These are phyloP conservation scores for Amblyjoppa fuscipennis DNA, from an alignment of 2,888 invertebrate species.

Conservation along the genomic window DNA sequence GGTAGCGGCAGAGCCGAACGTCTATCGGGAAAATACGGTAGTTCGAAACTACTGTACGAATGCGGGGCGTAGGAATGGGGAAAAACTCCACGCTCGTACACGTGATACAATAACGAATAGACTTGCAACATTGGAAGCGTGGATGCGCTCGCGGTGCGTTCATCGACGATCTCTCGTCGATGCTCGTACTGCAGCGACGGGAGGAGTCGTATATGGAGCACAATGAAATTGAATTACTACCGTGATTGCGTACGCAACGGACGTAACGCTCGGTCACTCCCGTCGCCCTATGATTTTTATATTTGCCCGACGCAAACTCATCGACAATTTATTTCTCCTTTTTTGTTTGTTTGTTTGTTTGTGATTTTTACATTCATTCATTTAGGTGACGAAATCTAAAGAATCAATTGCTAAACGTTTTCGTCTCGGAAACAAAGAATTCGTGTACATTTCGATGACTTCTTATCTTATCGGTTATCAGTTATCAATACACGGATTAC, in stretches of 20 bases:
- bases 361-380: constrained; percentile 26
- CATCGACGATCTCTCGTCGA: constrained; percentile 9
- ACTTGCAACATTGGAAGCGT: constrained; percentile 47
- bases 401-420: background rate
- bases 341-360: background rate
- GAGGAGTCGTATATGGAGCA: constrained; percentile 1
- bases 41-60: background rate
- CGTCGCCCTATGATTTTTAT: constrained; percentile 1
- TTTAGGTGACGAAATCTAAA: background rate
- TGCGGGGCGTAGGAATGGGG: background rate
- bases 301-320: background rate
- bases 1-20: background rate
- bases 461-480: background rate
- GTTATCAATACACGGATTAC: background rate
- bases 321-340: background rate
- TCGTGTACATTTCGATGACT: background rate
- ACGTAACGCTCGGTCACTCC: constrained; percentile 16
- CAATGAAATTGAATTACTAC: constrained; percentile 58
- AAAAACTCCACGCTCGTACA: constrained; percentile 6
- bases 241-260: constrained; percentile 50
- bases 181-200: background rate
- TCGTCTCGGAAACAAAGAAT: background rate
- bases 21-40: constrained; percentile 25
- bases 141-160: constrained; percentile 11
- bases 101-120: constrained; percentile 49